These are phyloP conservation scores for Crotalus helleri DNA, from an alignment of 2,113 vertebrate species.

Conservation along the genomic window DNA sequence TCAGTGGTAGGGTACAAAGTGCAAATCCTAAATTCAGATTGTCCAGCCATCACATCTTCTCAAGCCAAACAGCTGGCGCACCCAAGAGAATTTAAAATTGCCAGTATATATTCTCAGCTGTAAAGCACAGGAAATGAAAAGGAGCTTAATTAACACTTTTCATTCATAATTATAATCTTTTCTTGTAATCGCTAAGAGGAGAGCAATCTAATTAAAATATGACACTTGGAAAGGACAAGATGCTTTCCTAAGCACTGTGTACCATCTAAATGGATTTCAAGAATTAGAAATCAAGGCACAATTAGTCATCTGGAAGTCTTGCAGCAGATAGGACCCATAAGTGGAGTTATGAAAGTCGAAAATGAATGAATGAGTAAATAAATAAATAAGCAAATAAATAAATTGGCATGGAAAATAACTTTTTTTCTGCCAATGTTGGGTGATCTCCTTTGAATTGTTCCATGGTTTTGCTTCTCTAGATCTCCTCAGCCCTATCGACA, in stretches of 20 bases:
- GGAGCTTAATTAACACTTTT: background rate
- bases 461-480: too few relatives aligned
- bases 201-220: background rate
- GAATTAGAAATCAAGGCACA: background rate
- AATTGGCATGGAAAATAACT: too few relatives aligned
- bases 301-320: background rate
- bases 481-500: too few relatives aligned
- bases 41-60: background rate
- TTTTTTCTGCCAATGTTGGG: too few relatives aligned
- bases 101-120: rapidly evolving
- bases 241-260: background rate
- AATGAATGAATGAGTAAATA: background rate
- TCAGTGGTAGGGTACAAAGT: background rate
- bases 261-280: constrained; percentile 16
- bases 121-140: constrained; percentile 10
- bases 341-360: background rate
- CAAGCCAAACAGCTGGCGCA: background rate
- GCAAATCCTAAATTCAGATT: background rate
- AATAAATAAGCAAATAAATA: background rate
- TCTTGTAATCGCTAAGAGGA: background rate
- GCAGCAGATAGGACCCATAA: background rate
- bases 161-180: background rate
- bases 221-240: background rate
- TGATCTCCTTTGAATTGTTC: too few relatives aligned
- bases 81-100: background rate